Percentiles rank a stretch among this genome's conserved stretches.
These are phyloP conservation scores for Xiphophorus hellerii DNA, from an alignment of 2,113 vertebrate species.

Conservation along the genomic window DNA sequence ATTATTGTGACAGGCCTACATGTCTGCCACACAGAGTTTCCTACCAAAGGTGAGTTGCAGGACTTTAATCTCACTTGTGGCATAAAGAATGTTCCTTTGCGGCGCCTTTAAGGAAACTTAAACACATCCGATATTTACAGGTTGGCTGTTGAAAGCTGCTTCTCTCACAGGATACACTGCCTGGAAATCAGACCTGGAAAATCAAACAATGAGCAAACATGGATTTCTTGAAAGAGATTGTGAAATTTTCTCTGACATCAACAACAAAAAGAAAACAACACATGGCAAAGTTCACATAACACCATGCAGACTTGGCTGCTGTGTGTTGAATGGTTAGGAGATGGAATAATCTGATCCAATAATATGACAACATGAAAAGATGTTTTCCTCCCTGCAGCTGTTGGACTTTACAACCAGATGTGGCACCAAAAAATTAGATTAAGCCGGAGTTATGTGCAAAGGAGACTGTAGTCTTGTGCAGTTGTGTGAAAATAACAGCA, in stretches of 20 bases:
- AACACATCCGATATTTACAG: slow-evolving; percentile 48
- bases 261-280: slow-evolving; percentile 2
- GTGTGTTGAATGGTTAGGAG: neutral
- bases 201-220: slow-evolving; percentile 40
- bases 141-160: slow-evolving; percentile 18
- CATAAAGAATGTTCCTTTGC: slow-evolving; percentile 22
- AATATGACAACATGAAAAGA: neutral
- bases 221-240: slow-evolving; percentile 28
- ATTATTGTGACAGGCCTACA: too few species aligned
- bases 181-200: slow-evolving; percentile 34
- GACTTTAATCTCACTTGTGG: neutral
- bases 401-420: too few species aligned
- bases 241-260: slow-evolving; percentile 19
- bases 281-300: neutral
- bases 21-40: neutral
- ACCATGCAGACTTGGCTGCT: neutral
- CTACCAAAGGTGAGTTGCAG: neutral
- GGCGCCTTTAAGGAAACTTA: slow-evolving; percentile 33
- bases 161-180: slow-evolving; percentile 19
- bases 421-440: neutral
- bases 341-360: neutral
- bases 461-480: neutral
- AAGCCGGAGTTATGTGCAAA: neutral
- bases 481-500: too few species aligned
- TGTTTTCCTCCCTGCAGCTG: too few species aligned